A percentile compares a stretch with the other conserved stretches of the same genome.
Conservation (phyloP, 2,113 vertebrate species). For the Chaenocephalus aceratus region DNA sequence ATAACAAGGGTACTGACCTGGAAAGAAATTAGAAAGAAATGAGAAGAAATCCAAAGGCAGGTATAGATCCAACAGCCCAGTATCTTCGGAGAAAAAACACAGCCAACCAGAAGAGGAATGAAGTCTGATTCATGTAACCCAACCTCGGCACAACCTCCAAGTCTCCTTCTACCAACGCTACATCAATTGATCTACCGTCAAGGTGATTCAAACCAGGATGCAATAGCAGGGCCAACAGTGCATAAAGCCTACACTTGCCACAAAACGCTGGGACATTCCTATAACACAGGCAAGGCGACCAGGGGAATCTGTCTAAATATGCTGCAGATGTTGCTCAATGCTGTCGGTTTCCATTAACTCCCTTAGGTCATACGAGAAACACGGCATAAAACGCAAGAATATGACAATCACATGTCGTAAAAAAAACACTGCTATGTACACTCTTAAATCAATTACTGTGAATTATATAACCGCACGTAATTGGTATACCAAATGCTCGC, state of each 20-base stretch:
- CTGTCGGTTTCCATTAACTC: slow-evolving; percentile 16
- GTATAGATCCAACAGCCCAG: slow-evolving; percentile 24
- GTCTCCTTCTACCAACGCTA: slow-evolving; percentile 76
- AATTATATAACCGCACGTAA: slow-evolving; percentile 7
- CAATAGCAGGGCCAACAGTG: slow-evolving; percentile 44
- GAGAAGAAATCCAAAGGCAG: slow-evolving; percentile 37
- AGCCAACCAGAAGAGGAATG: slow-evolving; percentile 15
- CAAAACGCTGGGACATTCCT: slow-evolving; percentile 4
- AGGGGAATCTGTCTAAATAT: background rate
- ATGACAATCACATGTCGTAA: background rate
- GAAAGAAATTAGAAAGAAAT: slow-evolving; percentile 37
- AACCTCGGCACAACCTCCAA: slow-evolving; percentile 79
- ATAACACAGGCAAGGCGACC: slow-evolving; percentile 1
- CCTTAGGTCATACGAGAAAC: slow-evolving; percentile 3
- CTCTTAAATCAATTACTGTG: slow-evolving; percentile 23
- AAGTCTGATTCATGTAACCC: slow-evolving; percentile 69
- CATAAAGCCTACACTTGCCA: slow-evolving; percentile 8
- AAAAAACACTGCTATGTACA: slow-evolving; percentile 32
- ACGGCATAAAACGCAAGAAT: background rate
- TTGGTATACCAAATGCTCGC: slow-evolving; percentile 14
- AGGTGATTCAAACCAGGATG: slow-evolving; percentile 74
- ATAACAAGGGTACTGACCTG: slow-evolving; percentile 52
- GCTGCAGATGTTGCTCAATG: slow-evolving; percentile 5
- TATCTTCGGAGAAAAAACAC: slow-evolving; percentile 25
- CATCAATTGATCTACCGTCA: slow-evolving; percentile 77